Base-by-base conservation (phyloP, 1,140 invertebrate species). In the Leptinotarsa lineolata region DNA sequence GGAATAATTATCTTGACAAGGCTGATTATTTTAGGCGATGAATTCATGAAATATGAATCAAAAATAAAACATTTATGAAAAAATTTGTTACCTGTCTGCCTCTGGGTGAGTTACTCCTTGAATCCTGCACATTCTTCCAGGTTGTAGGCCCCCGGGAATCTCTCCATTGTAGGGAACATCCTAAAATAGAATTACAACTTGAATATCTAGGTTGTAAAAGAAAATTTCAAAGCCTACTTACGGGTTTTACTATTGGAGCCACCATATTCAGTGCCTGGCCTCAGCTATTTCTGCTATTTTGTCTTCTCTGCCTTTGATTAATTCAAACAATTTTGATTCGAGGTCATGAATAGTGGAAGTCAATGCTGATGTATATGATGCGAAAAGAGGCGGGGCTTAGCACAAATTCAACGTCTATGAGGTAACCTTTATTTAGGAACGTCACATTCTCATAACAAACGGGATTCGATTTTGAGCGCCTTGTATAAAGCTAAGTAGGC, bases 41-140 rank as follows among this genome's bases (percentile, higher is more conserved):
- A 63, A 18, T n/a, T 63, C 15, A 22, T 22, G 16, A 59, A 59
- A 30, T 63, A 63, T 63, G 16, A 54, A 15, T 54, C 15, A 54
- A 54, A 15, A 54, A 3, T 54, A 70, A 45, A 72, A 59, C 39
- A 39, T 59, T 77, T 54, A 4, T 54, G 2, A 54, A 54, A 54
- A 39, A 39, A n/a, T n/a, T 3, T 16, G 71, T 78, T 85, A 91
- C 90, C 88, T 87, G 69, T 90, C 86, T 22, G 88, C 87, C 65
- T 86, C 84, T 12, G 86, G 87, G 20, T 86, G 85, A 1, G 87
- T 83, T 68, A 79, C 85, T 3, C 91, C 91, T 77, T 89, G 86
- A 65, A 92, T 85, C 48, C 89, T 80, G 54, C 92, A 85, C 84
- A 91, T 88, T 75, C 87, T 85, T 4, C 91, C 91, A 8, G 88